A percentile compares a stretch with the other conserved stretches of the same genome.
Conservation (phyloP, 2,113 vertebrate species). For the Thomomys bottae region DNA sequence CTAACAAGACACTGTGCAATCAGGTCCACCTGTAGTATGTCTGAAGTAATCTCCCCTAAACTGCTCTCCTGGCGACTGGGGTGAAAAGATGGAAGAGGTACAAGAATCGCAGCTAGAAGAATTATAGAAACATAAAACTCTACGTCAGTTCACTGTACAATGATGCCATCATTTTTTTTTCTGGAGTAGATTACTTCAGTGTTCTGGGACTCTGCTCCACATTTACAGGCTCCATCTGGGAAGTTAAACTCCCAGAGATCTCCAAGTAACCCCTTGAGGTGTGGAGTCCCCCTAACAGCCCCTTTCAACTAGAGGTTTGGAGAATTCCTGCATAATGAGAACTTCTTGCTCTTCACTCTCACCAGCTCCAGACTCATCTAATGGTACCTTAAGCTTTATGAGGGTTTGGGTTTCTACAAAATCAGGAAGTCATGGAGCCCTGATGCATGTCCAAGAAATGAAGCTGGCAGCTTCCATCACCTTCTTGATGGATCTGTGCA, state of each 20-base stretch:
- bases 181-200: background rate
- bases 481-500: conserved; percentile 45
- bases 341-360: background rate
- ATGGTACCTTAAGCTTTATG: background rate
- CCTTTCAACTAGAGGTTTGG: background rate
- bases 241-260: background rate
- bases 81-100: background rate
- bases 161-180: background rate
- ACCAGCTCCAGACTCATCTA: background rate
- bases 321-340: background rate
- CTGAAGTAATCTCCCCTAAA: background rate
- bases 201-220: background rate
- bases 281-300: background rate
- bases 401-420: background rate
- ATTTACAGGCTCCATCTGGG: background rate
- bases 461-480: conserved; percentile 51
- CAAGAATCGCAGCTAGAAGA: background rate
- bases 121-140: conserved; percentile 22
- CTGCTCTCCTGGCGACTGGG: background rate
- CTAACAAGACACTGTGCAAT: background rate
- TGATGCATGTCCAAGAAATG: conserved; percentile 52
- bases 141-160: background rate
- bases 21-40: background rate
- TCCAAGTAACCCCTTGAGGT: background rate
- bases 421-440: background rate